Conservation (phyloP, 2,888 invertebrate species). For the Amiota minor region DNA sequence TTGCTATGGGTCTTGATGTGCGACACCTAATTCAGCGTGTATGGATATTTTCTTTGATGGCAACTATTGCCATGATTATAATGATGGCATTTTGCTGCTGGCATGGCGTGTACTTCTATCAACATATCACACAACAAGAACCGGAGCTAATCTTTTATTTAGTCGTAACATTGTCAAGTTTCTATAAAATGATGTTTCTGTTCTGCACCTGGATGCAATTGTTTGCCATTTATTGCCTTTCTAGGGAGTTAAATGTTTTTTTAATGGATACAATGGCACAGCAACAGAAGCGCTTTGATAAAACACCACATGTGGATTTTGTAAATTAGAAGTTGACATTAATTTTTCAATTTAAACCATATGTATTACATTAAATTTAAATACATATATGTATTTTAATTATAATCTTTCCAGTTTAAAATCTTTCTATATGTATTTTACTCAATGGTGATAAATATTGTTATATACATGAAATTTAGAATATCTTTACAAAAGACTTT, state of each 20-base stretch:
- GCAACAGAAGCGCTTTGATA: conserved; percentile 36
- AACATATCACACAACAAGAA: conserved; percentile 43
- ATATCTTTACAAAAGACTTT: too few species aligned
- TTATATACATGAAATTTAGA: too few species aligned
- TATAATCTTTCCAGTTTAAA: too few species aligned
- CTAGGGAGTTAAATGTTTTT: conserved; percentile 45
- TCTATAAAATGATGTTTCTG: conserved; percentile 48
- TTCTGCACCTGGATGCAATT: conserved; percentile 48
- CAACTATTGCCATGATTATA: not conserved
- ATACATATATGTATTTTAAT: too few species aligned
- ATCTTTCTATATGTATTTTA: too few species aligned
- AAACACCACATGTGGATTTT: not conserved
- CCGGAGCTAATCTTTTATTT: conserved; percentile 46
- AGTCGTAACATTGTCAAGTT: conserved; percentile 49
- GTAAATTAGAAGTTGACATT: not conserved
- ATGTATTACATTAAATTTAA: not conserved
- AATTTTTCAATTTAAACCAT: not conserved
- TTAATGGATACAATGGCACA: conserved; percentile 38
- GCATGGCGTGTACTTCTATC: conserved; percentile 54
- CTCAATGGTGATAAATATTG: too few species aligned
- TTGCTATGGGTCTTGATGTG: conserved; percentile 44
- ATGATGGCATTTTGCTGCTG: conserved; percentile 43
- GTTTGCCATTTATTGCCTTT: conserved; percentile 40
- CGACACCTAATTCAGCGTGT: conserved; percentile 39
- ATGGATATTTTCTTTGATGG: conserved; percentile 20